Evolutionary conservation across 2,797 vertebrate species (phyloP).

Genomic region (Poeciliopsis presidionis): DNA sequence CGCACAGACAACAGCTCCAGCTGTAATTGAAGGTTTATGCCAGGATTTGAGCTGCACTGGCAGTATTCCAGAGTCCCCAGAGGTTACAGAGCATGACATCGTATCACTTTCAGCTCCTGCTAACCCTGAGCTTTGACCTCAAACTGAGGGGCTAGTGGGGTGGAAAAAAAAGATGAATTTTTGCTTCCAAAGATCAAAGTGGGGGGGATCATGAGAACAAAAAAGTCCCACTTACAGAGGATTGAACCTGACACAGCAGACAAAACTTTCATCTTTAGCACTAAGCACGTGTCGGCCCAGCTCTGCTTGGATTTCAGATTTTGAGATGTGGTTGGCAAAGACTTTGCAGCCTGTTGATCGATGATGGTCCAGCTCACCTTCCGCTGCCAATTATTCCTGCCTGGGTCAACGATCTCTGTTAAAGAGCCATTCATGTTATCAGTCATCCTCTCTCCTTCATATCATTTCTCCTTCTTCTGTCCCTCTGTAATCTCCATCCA

Average conservation of each 20-base stretch:
- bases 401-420: constrained; percentile 69
- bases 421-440: constrained; percentile 77
- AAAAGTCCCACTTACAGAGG: constrained; percentile 33
- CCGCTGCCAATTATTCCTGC: constrained; percentile 74
- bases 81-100: constrained; percentile 29
- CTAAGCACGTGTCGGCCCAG: constrained; percentile 37
- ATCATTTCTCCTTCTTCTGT: constrained; percentile 66
- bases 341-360: constrained; percentile 68
- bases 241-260: constrained; percentile 57
- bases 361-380: constrained; percentile 75
- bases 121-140: constrained; percentile 53
- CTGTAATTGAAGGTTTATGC: constrained; percentile 28
- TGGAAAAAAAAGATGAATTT: constrained; percentile 48
- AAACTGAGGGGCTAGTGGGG: constrained; percentile 10
- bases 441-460: constrained; percentile 67
- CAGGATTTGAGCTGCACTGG: constrained; percentile 28
- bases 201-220: constrained; percentile 34
- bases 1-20: constrained; percentile 22
- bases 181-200: constrained; percentile 43
- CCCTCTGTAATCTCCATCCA: constrained; percentile 56
- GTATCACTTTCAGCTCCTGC: constrained; percentile 32
- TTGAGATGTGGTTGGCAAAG: constrained; percentile 66
- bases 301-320: constrained; percentile 60
- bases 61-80: constrained; percentile 22
- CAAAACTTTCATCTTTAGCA: constrained; percentile 54